Conservation (phyloP, 2,888 invertebrate species). For the Pristionchus maxplancki region DNA sequence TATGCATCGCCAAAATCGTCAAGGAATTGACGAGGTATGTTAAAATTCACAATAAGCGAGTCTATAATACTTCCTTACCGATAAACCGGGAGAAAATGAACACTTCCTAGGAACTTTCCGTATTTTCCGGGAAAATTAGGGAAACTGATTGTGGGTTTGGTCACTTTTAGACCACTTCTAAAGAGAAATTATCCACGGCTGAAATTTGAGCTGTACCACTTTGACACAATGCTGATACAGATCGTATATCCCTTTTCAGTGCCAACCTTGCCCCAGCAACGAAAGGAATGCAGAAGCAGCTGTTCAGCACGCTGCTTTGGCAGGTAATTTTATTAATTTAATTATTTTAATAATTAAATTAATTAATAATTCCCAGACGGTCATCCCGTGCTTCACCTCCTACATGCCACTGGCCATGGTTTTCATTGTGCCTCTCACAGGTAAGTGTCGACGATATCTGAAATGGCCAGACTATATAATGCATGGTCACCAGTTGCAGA, state of each 20-base stretch:
- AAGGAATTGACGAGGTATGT: neutral
- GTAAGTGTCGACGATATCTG: neutral
- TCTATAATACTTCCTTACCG: too few species aligned
- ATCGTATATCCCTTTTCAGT: neutral
- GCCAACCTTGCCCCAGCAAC: neutral
- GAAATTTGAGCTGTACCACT: too few species aligned
- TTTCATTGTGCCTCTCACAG: neutral
- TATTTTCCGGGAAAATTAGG: neutral
- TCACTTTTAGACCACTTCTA: neutral
- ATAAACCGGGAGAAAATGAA: too few species aligned
- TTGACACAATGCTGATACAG: neutral
- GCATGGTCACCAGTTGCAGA: too few species aligned
- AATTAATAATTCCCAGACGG: too few species aligned
- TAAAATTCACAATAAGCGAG: neutral
- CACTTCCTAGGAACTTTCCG: too few species aligned
- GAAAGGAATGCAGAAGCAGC: neutral
- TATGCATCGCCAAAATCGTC: neutral
- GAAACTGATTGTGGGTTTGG: too few species aligned
- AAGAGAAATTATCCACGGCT: neutral
- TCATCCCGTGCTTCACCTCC: conserved; percentile 3
- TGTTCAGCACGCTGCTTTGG: neutral
- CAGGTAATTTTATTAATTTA: neutral
- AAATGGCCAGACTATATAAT: too few species aligned
- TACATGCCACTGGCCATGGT: neutral
- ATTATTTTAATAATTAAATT: neutral